phyloP scores from a whole-genome alignment of 2,113 vertebrate species.

The Sylvicapra grimmia region DNA sequence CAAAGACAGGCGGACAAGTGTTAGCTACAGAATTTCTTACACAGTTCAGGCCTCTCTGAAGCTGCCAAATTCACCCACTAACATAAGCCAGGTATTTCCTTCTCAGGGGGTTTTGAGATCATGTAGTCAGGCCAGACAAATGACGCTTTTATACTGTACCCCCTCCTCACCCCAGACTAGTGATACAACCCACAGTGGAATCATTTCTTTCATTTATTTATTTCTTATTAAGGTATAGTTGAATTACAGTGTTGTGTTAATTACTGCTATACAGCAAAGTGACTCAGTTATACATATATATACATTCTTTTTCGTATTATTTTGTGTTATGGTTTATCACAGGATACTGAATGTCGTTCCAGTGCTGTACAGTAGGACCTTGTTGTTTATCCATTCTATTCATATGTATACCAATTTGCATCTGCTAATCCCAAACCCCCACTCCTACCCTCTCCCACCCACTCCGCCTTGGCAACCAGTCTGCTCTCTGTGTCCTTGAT shows the following conservation, averaged over 20 bases:
- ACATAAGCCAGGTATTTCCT: not conserved
- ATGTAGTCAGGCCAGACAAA: not conserved
- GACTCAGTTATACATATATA: not conserved
- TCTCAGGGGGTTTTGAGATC: not conserved
- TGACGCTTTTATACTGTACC: not conserved
- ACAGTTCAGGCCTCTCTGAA: not conserved
- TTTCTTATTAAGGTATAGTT: not conserved
- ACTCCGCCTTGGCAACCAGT: not conserved
- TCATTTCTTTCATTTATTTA: not conserved
- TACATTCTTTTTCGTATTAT: not conserved
- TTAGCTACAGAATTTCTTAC: not conserved
- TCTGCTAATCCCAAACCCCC: not conserved
- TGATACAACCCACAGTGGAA: not conserved
- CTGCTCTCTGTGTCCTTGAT: not conserved
- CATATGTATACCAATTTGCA: not conserved
- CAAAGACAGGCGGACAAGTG: not conserved
- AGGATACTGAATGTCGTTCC: not conserved
- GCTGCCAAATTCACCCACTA: not conserved
- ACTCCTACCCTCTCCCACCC: not conserved
- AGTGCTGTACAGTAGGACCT: not conserved
- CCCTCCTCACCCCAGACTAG: too few species aligned
- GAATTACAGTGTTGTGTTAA: not conserved
- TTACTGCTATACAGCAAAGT: not conserved
- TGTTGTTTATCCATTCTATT: not conserved
- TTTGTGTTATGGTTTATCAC: not conserved